These are phyloP conservation scores for Tipula helvola DNA, from an alignment of 2,888 invertebrate species.

Conservation along the genomic window DNA sequence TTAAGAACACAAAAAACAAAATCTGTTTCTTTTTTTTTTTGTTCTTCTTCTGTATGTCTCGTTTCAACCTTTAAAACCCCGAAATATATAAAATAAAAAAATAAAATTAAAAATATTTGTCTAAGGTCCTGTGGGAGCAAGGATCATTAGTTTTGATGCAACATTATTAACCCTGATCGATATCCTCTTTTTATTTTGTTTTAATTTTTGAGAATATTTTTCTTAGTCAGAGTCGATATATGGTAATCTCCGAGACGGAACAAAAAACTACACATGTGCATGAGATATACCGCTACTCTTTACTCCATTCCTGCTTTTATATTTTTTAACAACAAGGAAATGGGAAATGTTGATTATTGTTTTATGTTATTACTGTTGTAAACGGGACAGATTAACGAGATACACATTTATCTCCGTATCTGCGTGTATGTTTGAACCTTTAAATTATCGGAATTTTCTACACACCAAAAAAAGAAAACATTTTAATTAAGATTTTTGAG, in stretches of 20 bases:
- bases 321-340: not conserved
- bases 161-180: not conserved
- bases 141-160: conserved; percentile 4
- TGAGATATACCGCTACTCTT: not conserved
- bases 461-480: not conserved
- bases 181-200: not conserved
- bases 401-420: not conserved
- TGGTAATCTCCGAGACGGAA: not conserved
- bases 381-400: not conserved
- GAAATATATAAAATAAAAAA: not conserved
- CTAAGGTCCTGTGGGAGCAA: conserved; percentile 5
- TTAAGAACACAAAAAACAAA: not conserved
- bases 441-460: not conserved
- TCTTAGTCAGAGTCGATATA: not conserved
- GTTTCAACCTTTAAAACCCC: not conserved
- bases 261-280: not conserved
- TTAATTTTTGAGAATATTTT: not conserved
- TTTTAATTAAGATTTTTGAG: not conserved
- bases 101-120: not conserved
- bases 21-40: not conserved
- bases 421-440: not conserved
- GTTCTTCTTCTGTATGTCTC: not conserved
- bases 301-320: not conserved
- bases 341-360: not conserved
- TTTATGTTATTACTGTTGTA: not conserved